Evolutionary conservation across 2,113 vertebrate species (phyloP).

Genomic region (Chaetura pelagica): DNA sequence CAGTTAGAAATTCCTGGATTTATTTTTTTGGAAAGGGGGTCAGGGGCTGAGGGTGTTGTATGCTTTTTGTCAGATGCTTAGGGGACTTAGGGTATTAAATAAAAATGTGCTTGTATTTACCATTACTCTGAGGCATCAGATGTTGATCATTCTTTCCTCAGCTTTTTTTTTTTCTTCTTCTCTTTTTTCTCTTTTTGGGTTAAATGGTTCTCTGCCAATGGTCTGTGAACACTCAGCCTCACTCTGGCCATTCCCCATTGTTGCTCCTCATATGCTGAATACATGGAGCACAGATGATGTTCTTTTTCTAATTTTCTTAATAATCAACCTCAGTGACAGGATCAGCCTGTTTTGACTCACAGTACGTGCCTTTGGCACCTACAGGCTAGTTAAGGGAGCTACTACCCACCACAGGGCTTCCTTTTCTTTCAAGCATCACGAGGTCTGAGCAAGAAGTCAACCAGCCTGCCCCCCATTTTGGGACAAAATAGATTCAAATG

Average conservation of each 20-base stretch:
- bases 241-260: fast-evolving
- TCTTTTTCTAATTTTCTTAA: not conserved
- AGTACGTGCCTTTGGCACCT: too few relatives aligned
- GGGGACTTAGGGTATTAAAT: not conserved
- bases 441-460: not conserved
- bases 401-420: not conserved
- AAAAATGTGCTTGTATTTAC: not conserved
- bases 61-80: not conserved
- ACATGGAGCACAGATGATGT: not conserved
- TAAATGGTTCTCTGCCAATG: not conserved
- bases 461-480: not conserved
- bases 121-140: not conserved
- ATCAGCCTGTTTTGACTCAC: not conserved
- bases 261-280: not conserved
- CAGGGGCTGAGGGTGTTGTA: not conserved
- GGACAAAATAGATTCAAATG: not conserved
- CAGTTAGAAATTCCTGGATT: conserved; percentile 2
- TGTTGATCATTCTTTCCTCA: not conserved
- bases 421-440: not conserved
- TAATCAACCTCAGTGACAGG: not conserved
- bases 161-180: too few relatives aligned
- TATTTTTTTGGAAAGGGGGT: not conserved
- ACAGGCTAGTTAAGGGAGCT: not conserved
- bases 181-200: too few relatives aligned
- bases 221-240: not conserved